These are phyloP conservation scores for Lycaon pictus DNA, from an alignment of 2,113 vertebrate genomes.

Conservation along the genomic window DNA sequence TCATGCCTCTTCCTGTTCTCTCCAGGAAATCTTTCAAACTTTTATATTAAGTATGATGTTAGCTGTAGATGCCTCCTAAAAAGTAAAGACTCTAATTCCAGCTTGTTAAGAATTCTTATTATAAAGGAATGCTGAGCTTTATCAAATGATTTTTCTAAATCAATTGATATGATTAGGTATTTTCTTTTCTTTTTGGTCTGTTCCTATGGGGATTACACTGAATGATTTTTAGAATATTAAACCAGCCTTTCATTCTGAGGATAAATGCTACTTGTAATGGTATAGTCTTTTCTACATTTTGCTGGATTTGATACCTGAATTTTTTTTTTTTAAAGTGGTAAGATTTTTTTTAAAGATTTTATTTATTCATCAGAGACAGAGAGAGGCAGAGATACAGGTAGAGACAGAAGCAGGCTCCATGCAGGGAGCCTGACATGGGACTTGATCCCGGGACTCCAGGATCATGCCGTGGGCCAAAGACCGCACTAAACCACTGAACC, in stretches of 20 bases:
- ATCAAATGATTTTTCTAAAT: background rate
- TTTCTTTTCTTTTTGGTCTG: background rate
- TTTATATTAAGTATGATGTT: background rate
- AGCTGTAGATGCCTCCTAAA: background rate
- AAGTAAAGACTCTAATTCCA: background rate
- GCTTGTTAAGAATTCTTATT: background rate
- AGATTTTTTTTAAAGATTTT: no score
- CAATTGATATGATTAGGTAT: background rate
- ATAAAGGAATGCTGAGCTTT: background rate
- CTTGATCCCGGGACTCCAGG: no score
- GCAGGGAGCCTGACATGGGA: no score
- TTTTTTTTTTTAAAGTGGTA: no score
- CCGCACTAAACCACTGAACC: no score
- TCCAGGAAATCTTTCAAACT: background rate
- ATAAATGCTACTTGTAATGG: background rate
- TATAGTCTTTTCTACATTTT: background rate
- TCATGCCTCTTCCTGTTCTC: background rate
- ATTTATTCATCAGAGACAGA: no score
- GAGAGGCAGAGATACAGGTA: no score
- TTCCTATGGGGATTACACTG: background rate
- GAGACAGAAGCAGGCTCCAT: no score
- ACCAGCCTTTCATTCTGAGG: background rate
- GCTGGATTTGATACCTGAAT: background rate
- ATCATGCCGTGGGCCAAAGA: no score
- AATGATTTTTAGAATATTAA: background rate